Percentiles rank a stretch among this genome's conserved stretches.
These are phyloP conservation scores for Lagopus leucura DNA, from an alignment of 2,113 vertebrate genomes.

Conservation along the genomic window DNA sequence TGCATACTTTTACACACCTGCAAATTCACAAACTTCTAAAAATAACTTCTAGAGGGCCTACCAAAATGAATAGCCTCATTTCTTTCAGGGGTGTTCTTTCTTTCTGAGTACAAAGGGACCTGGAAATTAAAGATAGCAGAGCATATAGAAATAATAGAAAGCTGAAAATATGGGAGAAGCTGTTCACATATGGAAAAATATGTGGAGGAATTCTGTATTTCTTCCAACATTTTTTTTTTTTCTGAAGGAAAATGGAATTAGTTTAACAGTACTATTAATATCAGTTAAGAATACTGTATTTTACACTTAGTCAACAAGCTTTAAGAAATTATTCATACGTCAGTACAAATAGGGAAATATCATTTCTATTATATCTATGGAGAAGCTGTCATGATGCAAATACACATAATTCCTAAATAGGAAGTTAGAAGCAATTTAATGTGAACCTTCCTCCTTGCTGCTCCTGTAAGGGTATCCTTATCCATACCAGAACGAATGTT, in stretches of 20 bases:
- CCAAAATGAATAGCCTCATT: not conserved
- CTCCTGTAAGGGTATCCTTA: not conserved
- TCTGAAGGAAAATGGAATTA: not conserved
- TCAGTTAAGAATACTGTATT: not conserved
- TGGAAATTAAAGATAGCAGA: not conserved
- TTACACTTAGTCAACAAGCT: not conserved
- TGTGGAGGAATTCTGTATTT: not conserved
- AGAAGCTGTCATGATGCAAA: not conserved
- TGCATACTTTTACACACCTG: not conserved
- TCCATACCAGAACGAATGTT: fast-evolving
- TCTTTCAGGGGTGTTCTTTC: not conserved
- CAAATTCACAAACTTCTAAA: not conserved
- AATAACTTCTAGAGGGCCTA: not conserved
- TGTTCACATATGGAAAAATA: not conserved
- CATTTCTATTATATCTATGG: not conserved
- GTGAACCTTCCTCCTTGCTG: not conserved
- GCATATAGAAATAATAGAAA: not conserved
- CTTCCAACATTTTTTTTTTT: not conserved
- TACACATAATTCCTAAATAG: not conserved
- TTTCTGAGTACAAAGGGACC: not conserved
- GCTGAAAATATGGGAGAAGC: not conserved
- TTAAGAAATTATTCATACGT: not conserved
- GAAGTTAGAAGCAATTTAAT: not conserved
- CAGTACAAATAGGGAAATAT: not conserved
- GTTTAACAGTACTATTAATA: not conserved